Percentiles rank a stretch among this genome's conserved stretches.
Evolutionary conservation across 2,888 invertebrate species (phyloP).

Genomic region (Bimastos eiseni): DNA sequence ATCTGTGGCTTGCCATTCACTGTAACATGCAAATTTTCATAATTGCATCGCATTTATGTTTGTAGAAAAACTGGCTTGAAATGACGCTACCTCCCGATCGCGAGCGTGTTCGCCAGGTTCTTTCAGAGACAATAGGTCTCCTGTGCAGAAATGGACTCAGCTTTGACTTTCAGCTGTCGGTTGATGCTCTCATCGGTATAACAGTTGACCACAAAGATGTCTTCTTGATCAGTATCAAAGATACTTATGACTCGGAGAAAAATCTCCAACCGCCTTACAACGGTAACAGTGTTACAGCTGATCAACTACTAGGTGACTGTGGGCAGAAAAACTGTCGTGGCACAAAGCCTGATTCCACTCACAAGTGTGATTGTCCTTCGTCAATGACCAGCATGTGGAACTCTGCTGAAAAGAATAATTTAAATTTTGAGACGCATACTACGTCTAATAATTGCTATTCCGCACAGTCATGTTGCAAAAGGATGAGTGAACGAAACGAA

Average conservation of each 20-base stretch:
- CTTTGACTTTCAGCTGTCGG: slow-evolving; percentile 30
- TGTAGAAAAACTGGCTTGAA: not conserved
- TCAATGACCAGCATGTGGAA: not conserved
- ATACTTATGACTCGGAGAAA: slow-evolving; percentile 15
- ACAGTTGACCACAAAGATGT: slow-evolving; percentile 35
- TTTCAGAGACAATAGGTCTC: slow-evolving; percentile 26
- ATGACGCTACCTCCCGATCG: slow-evolving; percentile 28
- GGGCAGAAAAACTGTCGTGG: not conserved
- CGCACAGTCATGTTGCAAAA: not conserved
- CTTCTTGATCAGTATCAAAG: slow-evolving; percentile 34
- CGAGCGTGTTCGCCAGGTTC: slow-evolving; percentile 26
- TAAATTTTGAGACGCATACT: not conserved
- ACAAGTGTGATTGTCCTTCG: not conserved
- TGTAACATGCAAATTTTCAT: not conserved
- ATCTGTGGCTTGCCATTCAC: not conserved
- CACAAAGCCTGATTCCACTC: not conserved
- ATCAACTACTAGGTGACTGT: not conserved
- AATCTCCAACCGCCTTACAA: not conserved
- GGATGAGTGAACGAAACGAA: not conserved
- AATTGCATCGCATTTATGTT: not conserved
- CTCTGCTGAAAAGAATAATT: not conserved
- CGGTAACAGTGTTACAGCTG: not conserved
- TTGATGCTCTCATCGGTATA: slow-evolving; percentile 35
- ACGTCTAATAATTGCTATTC: not conserved
- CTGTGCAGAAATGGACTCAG: slow-evolving; percentile 31